phyloP scores from a whole-genome alignment of 2,888 invertebrate species.

The Julus scandinavius region DNA sequence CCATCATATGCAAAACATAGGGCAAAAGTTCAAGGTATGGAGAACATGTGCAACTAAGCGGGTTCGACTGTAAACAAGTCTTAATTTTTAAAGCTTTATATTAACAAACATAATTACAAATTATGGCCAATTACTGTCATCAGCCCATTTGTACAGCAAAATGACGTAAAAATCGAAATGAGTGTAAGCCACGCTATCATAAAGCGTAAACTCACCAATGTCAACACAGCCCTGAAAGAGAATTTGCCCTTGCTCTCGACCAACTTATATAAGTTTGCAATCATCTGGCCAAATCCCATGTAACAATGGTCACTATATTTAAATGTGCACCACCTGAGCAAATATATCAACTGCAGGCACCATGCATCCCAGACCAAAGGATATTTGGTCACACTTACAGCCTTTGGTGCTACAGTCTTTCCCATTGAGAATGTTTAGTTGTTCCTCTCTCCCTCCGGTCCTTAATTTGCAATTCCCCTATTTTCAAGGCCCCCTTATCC shows the following conservation, averaged over 20 bases:
- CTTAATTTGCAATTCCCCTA: slow-evolving; percentile 43
- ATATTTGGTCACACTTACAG: slow-evolving; percentile 37
- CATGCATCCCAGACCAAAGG: background rate
- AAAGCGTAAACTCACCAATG: background rate
- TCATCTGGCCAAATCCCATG: slow-evolving; percentile 40
- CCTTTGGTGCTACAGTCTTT: background rate
- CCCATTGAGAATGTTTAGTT: slow-evolving; percentile 1
- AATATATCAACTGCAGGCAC: slow-evolving; percentile 37
- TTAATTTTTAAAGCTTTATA: too few species aligned
- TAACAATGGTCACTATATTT: slow-evolving; percentile 29
- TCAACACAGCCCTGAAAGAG: background rate
- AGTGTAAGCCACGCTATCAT: background rate
- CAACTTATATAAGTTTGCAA: background rate
- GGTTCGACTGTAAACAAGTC: too few species aligned
- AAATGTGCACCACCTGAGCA: slow-evolving; percentile 20
- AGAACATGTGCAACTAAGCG: too few species aligned
- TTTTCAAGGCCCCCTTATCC: slow-evolving; percentile 31
- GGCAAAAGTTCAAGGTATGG: too few species aligned
- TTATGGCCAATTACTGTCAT: too few species aligned
- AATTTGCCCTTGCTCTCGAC: background rate
- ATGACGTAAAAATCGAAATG: background rate
- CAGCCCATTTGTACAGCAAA: background rate
- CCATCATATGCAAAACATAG: too few species aligned
- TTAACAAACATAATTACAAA: too few species aligned
- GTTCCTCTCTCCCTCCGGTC: background rate